Evolutionary conservation across 2,113 vertebrate species (phyloP).

Genomic region (Pao palembangensis): DNA sequence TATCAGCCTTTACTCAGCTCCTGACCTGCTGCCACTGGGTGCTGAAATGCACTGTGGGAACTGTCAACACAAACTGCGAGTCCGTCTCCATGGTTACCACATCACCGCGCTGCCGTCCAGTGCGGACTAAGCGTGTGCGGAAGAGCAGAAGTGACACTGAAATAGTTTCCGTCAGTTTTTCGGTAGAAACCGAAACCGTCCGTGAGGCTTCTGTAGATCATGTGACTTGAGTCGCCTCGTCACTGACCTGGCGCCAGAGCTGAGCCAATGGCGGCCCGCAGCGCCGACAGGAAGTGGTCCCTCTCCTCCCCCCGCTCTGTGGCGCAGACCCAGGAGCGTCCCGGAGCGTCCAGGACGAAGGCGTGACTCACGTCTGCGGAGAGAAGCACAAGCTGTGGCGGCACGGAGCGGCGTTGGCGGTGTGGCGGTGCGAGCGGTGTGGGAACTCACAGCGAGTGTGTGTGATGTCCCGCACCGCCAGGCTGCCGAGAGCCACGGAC

Average conservation of each 20-base stretch:
- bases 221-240: background rate
- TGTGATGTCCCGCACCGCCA: conserved; percentile 70
- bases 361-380: conserved; percentile 75
- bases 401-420: background rate
- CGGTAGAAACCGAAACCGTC: too few relatives aligned
- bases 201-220: too few relatives aligned
- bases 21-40: too few relatives aligned
- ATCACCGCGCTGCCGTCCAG: too few relatives aligned
- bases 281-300: conserved; percentile 69
- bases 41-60: too few relatives aligned
- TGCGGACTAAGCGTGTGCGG: too few relatives aligned
- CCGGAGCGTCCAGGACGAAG: conserved; percentile 75
- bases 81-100: too few relatives aligned
- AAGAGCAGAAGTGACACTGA: too few relatives aligned
- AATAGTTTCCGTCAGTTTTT: too few relatives aligned
- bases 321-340: conserved; percentile 75
- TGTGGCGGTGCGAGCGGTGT: background rate
- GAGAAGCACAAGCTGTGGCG: background rate
- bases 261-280: conserved; percentile 60
- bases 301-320: conserved; percentile 70
- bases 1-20: too few relatives aligned
- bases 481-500: conserved; percentile 71
- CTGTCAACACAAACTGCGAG: too few relatives aligned
- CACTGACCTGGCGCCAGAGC: conserved; percentile 41
- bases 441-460: conserved; percentile 76